Percentiles rank a stretch among this genome's conserved stretches.
Evolutionary conservation across 2,113 vertebrate species (phyloP).

Genomic region (Agelaius phoeniceus): DNA sequence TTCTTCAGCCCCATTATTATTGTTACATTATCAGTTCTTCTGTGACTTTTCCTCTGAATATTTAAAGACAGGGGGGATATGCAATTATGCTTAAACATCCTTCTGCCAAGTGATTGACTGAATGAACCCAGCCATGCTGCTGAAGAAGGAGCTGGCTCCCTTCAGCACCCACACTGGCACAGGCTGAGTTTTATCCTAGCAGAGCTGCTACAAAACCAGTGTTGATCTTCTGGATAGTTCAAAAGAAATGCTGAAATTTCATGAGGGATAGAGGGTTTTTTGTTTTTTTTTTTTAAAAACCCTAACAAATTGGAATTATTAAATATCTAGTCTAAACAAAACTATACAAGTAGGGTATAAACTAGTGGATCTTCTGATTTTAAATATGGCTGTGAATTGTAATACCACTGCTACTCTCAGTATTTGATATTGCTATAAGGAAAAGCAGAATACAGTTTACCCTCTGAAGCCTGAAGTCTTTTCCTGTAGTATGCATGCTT

Average conservation of each 20-base stretch:
- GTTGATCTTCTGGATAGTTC: not conserved
- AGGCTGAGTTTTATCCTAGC: not conserved
- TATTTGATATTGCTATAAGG: not conserved
- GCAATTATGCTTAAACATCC: slow-evolving; percentile 4
- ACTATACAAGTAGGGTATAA: not conserved
- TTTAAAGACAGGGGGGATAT: slow-evolving; percentile 20
- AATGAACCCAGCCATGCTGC: not conserved
- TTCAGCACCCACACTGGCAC: not conserved
- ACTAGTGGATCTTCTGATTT: not conserved
- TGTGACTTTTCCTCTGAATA: slow-evolving; percentile 40
- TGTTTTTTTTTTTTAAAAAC: too few relatives aligned
- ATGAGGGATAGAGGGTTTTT: not conserved
- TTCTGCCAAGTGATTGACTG: not conserved
- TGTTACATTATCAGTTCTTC: not conserved
- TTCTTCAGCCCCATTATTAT: slow-evolving; percentile 17
- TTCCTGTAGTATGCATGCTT: not conserved
- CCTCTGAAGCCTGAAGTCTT: not conserved
- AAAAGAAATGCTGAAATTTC: not conserved
- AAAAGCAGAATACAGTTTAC: not conserved
- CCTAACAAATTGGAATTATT: not conserved
- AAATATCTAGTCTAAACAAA: not conserved
- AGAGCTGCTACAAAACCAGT: not conserved
- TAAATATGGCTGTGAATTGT: not conserved
- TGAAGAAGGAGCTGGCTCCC: not conserved
- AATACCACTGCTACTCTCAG: not conserved